These are phyloP conservation scores for Oreotrochilus melanogaster DNA, from an alignment of 2,113 vertebrate genomes.

Conservation along the genomic window DNA sequence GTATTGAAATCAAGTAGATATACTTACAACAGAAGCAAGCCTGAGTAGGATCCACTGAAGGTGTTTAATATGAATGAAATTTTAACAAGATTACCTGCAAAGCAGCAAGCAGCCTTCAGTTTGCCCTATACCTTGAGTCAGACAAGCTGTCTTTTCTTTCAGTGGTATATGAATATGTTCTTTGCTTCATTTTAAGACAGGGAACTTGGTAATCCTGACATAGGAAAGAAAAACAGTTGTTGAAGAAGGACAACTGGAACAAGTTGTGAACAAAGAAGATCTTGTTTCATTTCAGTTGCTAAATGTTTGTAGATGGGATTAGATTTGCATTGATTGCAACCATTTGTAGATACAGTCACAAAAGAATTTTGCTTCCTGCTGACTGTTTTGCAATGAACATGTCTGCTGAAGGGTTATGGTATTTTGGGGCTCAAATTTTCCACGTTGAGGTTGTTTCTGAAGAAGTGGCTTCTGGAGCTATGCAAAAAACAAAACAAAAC, in stretches of 20 bases:
- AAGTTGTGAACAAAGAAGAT: not conserved
- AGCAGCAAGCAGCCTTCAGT: not conserved
- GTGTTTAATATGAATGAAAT: not conserved
- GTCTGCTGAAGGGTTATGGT: not conserved
- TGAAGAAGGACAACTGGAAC: not conserved
- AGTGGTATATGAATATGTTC: not conserved
- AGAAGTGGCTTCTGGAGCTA: not conserved
- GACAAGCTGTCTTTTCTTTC: not conserved
- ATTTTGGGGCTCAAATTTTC: not conserved
- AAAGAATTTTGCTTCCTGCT: not conserved
- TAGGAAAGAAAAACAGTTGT: not conserved
- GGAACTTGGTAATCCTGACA: not conserved
- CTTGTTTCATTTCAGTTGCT: not conserved
- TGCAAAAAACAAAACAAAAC: not conserved
- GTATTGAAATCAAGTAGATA: not conserved
- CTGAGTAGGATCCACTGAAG: no score
- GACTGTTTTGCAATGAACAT: not conserved
- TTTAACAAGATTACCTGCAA: not conserved
- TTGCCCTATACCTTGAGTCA: not conserved
- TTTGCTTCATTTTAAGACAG: not conserved
- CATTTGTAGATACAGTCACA: not conserved
- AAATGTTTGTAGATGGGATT: not conserved
- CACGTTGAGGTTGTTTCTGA: not conserved
- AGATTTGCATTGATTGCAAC: not conserved
- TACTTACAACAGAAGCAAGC: not conserved